Evolutionary conservation across 92 coral and sea anemone genomes (phyloP), one percentile per base, ranked within the genome.

Genomic region (Epizoanthus ramosus): DNA sequence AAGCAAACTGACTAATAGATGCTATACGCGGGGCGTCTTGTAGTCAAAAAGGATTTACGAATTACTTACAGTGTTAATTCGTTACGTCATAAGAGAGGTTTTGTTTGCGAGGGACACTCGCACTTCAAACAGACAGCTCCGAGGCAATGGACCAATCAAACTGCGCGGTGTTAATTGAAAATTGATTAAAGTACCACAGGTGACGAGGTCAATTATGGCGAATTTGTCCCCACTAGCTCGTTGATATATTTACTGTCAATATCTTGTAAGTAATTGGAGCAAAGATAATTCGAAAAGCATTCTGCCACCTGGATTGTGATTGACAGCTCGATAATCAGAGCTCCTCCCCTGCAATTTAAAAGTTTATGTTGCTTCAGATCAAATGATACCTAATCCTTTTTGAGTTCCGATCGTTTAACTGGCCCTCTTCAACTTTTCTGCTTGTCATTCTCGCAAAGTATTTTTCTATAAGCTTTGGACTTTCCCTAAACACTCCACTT

Each of bases 21-120:
- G 80, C 89, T 80, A 89, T 93, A 85, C 81, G 93, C 95, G 86
- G 86, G 76, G 85, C 93, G 98, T 90, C 92, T 93, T 93, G 98
- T 93, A 89, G 84, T 95, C 91, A 91, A 94, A 95, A 97, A 87
- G 99, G 99, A 97, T 97, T 97, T 94, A 84, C 94, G 98, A 90
- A 94, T 97, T 97, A 97, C 98, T 94, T 87, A 81, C 93, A 89
- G 99, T 94, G 95, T 89, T 97, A 90, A 97, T 92, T 80, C 93
- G 93, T 89, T 92, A 90, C 99, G 97, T 93, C 93, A 93, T 79
- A 81, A 86, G 88, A 85, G 90, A 92, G 83, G 94, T 89, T 87
- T 93, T 89, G 93, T 90, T 86, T 83, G 86, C 82, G 75, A 76
- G 87, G 84, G 85, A 82, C 82, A 85, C 92, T 89, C 88, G 74